These are phyloP conservation scores for Lepilemur septentrionalis DNA, from an alignment of 2,797 vertebrate genomes.

Conservation along the genomic window DNA sequence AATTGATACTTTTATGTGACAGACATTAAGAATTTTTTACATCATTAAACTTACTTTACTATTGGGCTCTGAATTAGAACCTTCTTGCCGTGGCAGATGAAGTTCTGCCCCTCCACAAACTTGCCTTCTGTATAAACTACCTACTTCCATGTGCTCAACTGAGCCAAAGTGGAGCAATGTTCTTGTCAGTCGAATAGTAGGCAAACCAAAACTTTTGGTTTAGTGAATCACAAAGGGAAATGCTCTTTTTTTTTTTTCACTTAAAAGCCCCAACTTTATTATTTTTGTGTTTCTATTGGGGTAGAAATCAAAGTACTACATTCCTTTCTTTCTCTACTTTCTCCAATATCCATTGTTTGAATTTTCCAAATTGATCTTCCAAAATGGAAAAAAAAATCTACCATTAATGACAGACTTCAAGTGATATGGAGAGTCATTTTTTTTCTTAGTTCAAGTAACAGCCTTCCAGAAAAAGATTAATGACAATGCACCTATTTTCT, in stretches of 20 bases:
- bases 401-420: neutral
- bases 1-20: neutral
- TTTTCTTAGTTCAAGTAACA: neutral
- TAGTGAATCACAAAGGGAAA: neutral
- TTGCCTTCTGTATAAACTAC: neutral
- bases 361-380: conserved; percentile 28
- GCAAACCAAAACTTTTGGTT: neutral
- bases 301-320: neutral
- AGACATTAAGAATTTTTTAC: neutral
- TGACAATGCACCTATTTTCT: neutral
- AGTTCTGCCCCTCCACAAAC: neutral
- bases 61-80: neutral
- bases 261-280: neutral
- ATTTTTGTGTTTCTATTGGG: neutral
- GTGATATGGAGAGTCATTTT: neutral
- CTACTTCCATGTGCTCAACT: neutral
- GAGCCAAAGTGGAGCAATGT: neutral
- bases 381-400: neutral
- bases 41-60: neutral
- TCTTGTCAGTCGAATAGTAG: neutral
- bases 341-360: neutral
- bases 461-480: neutral
- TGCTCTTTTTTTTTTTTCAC: neutral
- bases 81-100: neutral
- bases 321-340: neutral